Evolutionary conservation across 1,140 invertebrate species (phyloP).

Genomic region (Chrysopa pallens): DNA sequence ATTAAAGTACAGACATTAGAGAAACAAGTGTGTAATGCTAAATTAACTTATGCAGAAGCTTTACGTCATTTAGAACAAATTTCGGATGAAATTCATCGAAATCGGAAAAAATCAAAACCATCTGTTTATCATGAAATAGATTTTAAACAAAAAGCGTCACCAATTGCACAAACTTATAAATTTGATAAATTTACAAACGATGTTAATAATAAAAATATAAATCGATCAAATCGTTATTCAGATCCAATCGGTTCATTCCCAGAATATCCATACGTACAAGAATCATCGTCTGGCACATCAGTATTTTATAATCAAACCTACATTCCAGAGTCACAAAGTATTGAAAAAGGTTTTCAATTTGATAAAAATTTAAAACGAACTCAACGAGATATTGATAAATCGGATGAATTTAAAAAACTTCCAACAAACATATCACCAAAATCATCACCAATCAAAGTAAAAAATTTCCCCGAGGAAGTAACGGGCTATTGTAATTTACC

Average conservation of each 20-base stretch:
- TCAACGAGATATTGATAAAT: conserved; percentile 8
- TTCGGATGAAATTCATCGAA: conserved; percentile 75
- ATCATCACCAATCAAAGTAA: conserved; percentile 13
- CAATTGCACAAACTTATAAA: no score
- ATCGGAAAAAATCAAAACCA: conserved; percentile 1
- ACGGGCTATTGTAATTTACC: conserved; percentile 16
- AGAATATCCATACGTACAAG: not conserved
- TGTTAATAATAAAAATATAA: no score
- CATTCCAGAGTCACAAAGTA: not conserved
- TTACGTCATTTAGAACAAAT: conserved; percentile 74
- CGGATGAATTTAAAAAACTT: conserved; percentile 25
- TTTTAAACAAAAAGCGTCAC: no score
- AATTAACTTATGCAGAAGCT: conserved; percentile 70
- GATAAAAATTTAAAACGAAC: not conserved
- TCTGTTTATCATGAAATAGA: no score
- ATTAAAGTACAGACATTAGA: conserved; percentile 61
- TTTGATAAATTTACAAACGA: no score
- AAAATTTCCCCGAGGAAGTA: conserved; percentile 17
- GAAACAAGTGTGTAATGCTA: conserved; percentile 56
- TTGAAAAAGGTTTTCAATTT: not conserved
- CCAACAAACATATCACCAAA: conserved; percentile 19
- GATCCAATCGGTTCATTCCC: not conserved
- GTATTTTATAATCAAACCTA: not conserved
- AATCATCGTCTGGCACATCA: not conserved
- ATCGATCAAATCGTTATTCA: not conserved